Base-by-base conservation (phyloP, 2,888 invertebrate species). In the Uloborus plumipes region DNA sequence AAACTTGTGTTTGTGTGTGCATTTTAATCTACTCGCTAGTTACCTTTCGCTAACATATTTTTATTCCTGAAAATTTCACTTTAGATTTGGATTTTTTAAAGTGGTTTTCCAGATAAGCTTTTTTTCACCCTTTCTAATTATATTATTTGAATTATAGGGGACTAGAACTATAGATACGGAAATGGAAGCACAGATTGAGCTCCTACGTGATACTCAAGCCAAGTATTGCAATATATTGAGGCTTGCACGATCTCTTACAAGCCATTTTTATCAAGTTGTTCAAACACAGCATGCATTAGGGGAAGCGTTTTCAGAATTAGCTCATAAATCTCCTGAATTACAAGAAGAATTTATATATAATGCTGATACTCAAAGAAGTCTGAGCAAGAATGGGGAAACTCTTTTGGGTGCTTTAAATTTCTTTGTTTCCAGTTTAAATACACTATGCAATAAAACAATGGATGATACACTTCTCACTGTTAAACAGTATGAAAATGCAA, bases 371-470 rank as follows among this genome's bases (percentile, higher is more conserved):
- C 98, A 99, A 91, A 93, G 96, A 87, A 95, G 95, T 87, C 91
- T 99, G 84, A 94, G 94, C 39, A 95, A 96, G 89, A 98, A 98
- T 90, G 98, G 98, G 11, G 98, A 98, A 90, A 93, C 95, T 76
- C 91, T 99, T 86, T 61, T 86, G 47, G 95, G 94, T 84, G 98
- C 98, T 85, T 92, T 99, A 87, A 96, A 97, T 89, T 98, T 97
- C 91, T 99, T 99, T 91, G 95, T 95, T 88, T 97, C 95, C 69
- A 95, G 97, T 47, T 94, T 99, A 73, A 94, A 95, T 90, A 99
- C 99, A 20, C 92, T 99, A 87, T 96, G 97, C 90, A 94, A 97
- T 91, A 98, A 98, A 91, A 99, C 98, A 61, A 99, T 99, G 89
- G 98, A 98, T 89, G 99, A 99, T 89, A 98, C 94, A 2, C 90